phyloP scores from a whole-genome alignment of 2,113 vertebrate genomes.

The Hyla sarda region DNA sequence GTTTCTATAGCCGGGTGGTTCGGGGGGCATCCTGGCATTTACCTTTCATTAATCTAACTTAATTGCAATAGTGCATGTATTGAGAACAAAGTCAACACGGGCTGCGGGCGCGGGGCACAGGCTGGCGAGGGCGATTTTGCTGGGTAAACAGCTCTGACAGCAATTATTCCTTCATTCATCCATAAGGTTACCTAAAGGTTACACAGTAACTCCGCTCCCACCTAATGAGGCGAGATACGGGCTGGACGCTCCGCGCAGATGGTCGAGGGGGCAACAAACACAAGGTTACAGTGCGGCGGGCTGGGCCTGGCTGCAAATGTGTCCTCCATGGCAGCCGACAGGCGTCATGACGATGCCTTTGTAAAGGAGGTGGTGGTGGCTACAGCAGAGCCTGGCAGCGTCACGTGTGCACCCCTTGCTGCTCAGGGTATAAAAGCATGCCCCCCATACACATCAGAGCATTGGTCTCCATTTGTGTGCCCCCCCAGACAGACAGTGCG shows the following conservation, averaged over 20 bases:
- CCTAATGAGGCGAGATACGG: conserved; percentile 37
- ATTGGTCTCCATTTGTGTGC: too few relatives aligned
- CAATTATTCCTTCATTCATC: conserved; percentile 32
- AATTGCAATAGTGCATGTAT: conserved; percentile 75
- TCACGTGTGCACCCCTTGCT: too few relatives aligned
- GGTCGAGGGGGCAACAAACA: not conserved
- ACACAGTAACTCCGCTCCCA: not conserved
- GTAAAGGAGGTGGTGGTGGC: too few relatives aligned
- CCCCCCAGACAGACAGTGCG: too few relatives aligned
- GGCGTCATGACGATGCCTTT: too few relatives aligned
- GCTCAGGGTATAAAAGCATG: too few relatives aligned
- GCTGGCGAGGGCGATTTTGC: conserved; percentile 29
- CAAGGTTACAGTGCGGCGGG: not conserved
- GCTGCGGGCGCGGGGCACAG: not conserved
- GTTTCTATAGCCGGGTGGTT: conserved; percentile 71
- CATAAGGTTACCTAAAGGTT: conserved; percentile 47
- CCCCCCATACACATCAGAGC: too few relatives aligned
- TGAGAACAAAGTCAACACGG: conserved; percentile 65
- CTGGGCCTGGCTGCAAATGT: not conserved
- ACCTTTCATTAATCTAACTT: conserved; percentile 82
- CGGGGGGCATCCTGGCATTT: conserved; percentile 75
- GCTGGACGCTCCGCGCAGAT: not conserved
- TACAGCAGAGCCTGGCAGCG: too few relatives aligned
- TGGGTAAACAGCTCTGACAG: conserved; percentile 39
- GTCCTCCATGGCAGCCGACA: not conserved